A percentile compares a stretch with the other conserved stretches of the same genome.
Conservation (phyloP, 2,113 vertebrate genomes). For the Rhinichthys klamathensis region DNA sequence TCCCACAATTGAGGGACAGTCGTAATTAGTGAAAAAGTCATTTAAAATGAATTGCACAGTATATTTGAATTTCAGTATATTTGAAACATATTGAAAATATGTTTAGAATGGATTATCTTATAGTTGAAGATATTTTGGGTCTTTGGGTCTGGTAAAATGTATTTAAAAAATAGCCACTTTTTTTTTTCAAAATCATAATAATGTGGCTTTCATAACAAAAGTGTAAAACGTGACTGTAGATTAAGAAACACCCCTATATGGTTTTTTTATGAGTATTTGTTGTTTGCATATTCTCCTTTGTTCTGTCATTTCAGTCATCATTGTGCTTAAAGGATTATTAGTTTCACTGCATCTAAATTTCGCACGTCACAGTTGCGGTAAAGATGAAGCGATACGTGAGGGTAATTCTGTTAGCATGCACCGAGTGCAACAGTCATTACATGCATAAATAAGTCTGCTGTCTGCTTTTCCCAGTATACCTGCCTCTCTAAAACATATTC, state of each 20-base stretch:
- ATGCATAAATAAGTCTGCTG: slow-evolving; percentile 26
- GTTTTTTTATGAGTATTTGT: background rate
- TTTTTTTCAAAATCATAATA: background rate
- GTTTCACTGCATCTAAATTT: background rate
- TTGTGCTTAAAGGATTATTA: background rate
- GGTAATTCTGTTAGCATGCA: slow-evolving; percentile 6
- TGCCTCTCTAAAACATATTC: slow-evolving; percentile 36
- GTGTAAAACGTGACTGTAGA: background rate
- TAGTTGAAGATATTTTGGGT: background rate
- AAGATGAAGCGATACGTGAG: background rate
- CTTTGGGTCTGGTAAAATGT: background rate
- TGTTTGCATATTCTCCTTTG: background rate
- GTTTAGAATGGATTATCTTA: too few species aligned
- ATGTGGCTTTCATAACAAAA: background rate
- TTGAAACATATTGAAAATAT: background rate
- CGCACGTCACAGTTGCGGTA: background rate
- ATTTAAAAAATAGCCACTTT: background rate
- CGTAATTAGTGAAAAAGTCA: too few species aligned
- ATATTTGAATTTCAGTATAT: too few species aligned
- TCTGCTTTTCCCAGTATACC: slow-evolving; percentile 12
- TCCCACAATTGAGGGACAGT: too few species aligned
- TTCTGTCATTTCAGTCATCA: background rate
- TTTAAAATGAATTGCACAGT: too few species aligned
- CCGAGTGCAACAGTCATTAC: slow-evolving; percentile 3
- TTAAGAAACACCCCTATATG: background rate